Percentiles rank a stretch among this genome's conserved stretches.
phyloP scores from a whole-genome alignment of 2,113 vertebrate genomes.

The Nothoprocta perdicaria region DNA sequence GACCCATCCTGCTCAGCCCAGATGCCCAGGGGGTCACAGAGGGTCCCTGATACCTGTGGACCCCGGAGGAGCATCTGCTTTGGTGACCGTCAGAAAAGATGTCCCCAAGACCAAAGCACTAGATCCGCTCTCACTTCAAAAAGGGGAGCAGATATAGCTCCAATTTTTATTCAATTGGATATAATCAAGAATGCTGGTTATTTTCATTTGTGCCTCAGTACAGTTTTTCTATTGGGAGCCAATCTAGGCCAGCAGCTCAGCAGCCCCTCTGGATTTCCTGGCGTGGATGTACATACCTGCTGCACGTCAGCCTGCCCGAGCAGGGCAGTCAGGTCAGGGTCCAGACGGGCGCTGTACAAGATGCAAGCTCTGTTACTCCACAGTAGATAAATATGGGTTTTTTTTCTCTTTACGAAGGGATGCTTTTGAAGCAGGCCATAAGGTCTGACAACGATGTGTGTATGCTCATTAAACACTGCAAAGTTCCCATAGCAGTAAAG shows the following conservation, averaged over 20 bases:
- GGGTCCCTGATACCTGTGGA: background rate
- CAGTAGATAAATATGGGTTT: fast-evolving
- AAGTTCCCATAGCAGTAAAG: background rate
- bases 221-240: fast-evolving
- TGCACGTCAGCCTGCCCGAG: fast-evolving
- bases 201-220: background rate
- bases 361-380: background rate
- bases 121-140: background rate
- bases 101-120: background rate
- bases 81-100: background rate
- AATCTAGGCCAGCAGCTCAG: fast-evolving
- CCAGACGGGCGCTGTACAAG: background rate
- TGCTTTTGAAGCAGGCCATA: background rate
- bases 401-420: background rate
- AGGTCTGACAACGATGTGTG: background rate
- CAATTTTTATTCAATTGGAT: background rate
- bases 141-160: background rate
- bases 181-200: background rate
- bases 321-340: background rate
- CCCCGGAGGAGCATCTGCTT: background rate
- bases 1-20: background rate
- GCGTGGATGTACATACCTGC: fast-evolving
- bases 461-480: background rate
- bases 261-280: background rate
- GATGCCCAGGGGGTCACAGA: background rate